Evolutionary conservation across 2,888 invertebrate species (phyloP).

Genomic region (Cephus nigrinus): DNA sequence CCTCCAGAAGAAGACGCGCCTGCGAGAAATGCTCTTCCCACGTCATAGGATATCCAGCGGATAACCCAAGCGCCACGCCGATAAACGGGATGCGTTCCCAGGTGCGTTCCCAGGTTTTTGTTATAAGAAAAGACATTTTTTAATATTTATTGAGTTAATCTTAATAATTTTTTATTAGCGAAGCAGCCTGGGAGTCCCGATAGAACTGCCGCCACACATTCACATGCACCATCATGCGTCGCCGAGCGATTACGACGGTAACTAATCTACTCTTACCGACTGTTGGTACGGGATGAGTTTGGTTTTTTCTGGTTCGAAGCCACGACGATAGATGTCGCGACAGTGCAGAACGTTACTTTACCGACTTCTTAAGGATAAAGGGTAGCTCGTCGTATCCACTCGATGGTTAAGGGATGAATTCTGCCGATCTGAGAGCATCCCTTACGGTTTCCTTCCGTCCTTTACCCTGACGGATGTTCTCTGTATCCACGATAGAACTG

Average conservation of each 20-base stretch:
- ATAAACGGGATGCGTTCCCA: slow-evolving; percentile 64
- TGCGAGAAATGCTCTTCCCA: slow-evolving; percentile 70
- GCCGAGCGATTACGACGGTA: slow-evolving; percentile 57
- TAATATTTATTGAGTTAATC: neutral
- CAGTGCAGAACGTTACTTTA: no score
- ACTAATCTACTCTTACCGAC: slow-evolving; percentile 25
- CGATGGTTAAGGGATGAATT: neutral
- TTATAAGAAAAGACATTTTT: neutral
- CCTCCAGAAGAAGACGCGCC: slow-evolving; percentile 76
- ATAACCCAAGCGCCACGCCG: slow-evolving; percentile 67
- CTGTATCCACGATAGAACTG: slow-evolving; percentile 2
- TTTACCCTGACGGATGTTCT: slow-evolving; percentile 12
- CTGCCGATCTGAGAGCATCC: slow-evolving; percentile 7
- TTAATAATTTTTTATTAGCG: slow-evolving; percentile 52
- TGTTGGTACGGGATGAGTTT: no score
- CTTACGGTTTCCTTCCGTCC: slow-evolving; percentile 14
- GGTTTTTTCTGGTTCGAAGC: no score
- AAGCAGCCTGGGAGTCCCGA: slow-evolving; percentile 64
- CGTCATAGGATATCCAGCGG: slow-evolving; percentile 66
- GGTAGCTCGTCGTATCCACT: no score
- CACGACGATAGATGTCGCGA: no score
- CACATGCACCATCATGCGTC: slow-evolving; percentile 62
- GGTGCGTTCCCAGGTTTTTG: slow-evolving; percentile 39
- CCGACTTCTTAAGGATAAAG: no score
- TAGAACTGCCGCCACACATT: slow-evolving; percentile 67